Evolutionary conservation across 23 tunicate genomes (phyloP), one percentile per base, ranked within the genome.

Genomic region (Diplosoma virens): DNA sequence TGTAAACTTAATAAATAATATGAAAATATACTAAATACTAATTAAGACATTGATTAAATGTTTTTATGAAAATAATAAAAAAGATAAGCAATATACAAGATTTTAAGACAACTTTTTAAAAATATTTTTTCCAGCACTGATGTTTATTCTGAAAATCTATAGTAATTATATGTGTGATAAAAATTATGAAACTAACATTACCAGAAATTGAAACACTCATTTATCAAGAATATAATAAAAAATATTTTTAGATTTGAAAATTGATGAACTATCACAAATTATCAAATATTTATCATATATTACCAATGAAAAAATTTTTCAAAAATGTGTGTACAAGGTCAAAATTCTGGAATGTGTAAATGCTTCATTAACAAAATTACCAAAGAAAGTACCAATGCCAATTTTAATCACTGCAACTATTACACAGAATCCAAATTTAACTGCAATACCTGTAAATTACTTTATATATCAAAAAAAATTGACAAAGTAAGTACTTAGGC

Each of bases 401-500:
- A 69, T 71, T 0, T 33, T 89, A 48, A 24, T 17, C n/a, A 77
- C 32, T 3, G 67, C 78, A 14, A 25, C 16, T 1, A 68, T 89
- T 24, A 30, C 75, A 31, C 35, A 50, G 60, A 89, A 89, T 64
- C 73, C 83, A 23, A 67, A 36, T 25, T 52, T 89, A 18, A 81
- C 82, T 0, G 20, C 4, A 6, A 70, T 89, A 25, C 84, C 96
- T 1, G 84, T 78, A 20, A 28, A 59, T 25, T 5, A 45, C 3
- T 89, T 70, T 36, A 21, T 50, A n/a, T 30, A 46, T 14, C 96
- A 89, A 56, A 54, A 25, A n/a, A 60, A 72, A 24, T 48, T 89
- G 33, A 28, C 25, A 66, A 47, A 16, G 95, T 88, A 66, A 76
- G 95, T 66, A 53, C n/a, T n/a, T n/a, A n/a, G n/a, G n/a, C n/a